phyloP scores from a whole-genome alignment of 2,113 vertebrate genomes.

The Poeciliopsis turrubarensis region DNA sequence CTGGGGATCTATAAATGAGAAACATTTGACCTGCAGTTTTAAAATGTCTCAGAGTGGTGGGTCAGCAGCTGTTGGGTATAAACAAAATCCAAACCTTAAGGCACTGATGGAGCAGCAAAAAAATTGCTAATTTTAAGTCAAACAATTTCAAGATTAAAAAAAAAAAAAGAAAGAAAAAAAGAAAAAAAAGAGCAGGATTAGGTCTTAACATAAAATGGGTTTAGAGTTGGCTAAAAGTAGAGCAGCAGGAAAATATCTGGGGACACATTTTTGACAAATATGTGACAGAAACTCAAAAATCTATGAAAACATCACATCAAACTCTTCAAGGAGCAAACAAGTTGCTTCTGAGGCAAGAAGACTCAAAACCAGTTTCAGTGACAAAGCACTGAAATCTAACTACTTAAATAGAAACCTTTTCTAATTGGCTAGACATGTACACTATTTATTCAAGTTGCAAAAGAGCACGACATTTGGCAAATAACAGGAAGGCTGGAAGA shows the following conservation, averaged over 20 bases:
- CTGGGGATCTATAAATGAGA: constrained; percentile 35
- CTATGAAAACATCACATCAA: background rate
- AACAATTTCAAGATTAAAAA: background rate
- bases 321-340: background rate
- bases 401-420: background rate
- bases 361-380: background rate
- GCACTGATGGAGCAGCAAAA: background rate
- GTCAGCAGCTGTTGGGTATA: constrained; percentile 45
- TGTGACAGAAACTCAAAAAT: too few species aligned
- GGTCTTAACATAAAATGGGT: too few species aligned
- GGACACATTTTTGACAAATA: too few species aligned
- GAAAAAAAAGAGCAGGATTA: too few species aligned
- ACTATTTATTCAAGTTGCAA: background rate
- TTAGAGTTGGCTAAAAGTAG: too few species aligned
- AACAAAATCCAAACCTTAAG: constrained; percentile 1
- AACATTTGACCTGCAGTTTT: constrained; percentile 45
- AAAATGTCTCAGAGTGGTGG: constrained; percentile 33
- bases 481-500: background rate
- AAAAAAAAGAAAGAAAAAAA: too few species aligned
- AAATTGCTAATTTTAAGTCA: background rate
- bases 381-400: background rate
- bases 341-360: background rate
- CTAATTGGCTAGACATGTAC: background rate
- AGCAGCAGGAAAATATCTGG: too few species aligned
- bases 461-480: background rate